These are phyloP conservation scores for Amphiprion ocellaris DNA, from an alignment of 2,113 vertebrate species.

Conservation along the genomic window DNA sequence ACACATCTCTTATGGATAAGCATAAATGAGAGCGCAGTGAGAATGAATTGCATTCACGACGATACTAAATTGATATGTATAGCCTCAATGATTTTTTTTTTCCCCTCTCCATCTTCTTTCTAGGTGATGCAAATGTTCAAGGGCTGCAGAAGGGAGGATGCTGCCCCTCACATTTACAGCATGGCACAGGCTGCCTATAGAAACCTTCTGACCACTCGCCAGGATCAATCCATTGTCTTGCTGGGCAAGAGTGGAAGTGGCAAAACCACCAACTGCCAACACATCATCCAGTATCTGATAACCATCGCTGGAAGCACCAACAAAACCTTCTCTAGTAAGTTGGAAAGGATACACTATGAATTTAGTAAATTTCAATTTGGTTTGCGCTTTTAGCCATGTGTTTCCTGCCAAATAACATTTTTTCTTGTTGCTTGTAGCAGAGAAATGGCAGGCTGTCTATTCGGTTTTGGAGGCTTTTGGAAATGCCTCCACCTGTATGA, in stretches of 20 bases:
- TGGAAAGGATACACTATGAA: constrained; percentile 3
- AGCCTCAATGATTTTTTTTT: background rate
- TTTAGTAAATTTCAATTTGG: background rate
- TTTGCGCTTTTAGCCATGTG: background rate
- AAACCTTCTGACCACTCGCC: constrained; percentile 93
- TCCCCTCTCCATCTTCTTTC: background rate
- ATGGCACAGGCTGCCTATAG: constrained; percentile 95
- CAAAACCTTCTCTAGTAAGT: constrained; percentile 92
- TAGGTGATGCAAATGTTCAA: constrained; percentile 99
- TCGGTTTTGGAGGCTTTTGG: constrained; percentile 96
- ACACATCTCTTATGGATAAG: background rate
- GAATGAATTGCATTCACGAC: background rate
- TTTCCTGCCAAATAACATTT: background rate
- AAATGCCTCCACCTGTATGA: constrained; percentile 91
- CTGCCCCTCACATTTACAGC: constrained; percentile 93
- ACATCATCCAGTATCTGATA: constrained; percentile 94
- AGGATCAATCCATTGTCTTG: constrained; percentile 94
- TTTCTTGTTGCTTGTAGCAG: constrained; percentile 78
- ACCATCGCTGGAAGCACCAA: constrained; percentile 90
- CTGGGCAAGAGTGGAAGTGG: constrained; percentile 94
- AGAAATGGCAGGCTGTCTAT: constrained; percentile 97
- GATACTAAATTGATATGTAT: background rate
- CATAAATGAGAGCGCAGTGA: background rate
- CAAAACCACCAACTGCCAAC: constrained; percentile 95
- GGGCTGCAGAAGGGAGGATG: constrained; percentile 93